phyloP scores from a whole-genome alignment of 2,113 vertebrate genomes.

The Hirundichthys speculiger region DNA sequence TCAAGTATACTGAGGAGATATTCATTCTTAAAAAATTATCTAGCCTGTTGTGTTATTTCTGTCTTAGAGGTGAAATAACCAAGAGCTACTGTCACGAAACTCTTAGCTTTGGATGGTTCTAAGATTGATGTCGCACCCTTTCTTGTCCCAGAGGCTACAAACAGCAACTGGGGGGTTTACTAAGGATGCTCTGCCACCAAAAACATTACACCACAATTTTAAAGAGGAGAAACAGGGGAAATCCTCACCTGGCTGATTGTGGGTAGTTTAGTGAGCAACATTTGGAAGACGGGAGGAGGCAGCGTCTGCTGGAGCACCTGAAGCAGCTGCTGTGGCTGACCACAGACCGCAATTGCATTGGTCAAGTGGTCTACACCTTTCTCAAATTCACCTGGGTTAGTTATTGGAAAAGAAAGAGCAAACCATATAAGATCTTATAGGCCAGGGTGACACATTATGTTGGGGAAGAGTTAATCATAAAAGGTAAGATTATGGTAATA shows the following conservation, averaged over 20 bases:
- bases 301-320: constrained; percentile 97
- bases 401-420: neutral
- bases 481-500: no score
- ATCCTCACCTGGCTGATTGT: constrained; percentile 84
- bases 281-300: constrained; percentile 96
- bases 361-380: constrained; percentile 97
- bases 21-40: neutral
- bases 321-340: constrained; percentile 95
- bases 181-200: constrained; percentile 62
- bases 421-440: no score
- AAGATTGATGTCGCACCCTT: constrained; percentile 78
- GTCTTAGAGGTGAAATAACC: constrained; percentile 81
- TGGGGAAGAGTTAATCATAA: no score
- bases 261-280: constrained; percentile 96
- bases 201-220: neutral
- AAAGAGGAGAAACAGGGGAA: neutral
- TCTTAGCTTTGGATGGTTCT: constrained; percentile 78
- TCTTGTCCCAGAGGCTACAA: constrained; percentile 75
- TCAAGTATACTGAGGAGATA: neutral
- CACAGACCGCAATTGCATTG: constrained; percentile 96
- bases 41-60: constrained; percentile 46
- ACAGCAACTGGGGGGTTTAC: constrained; percentile 70
- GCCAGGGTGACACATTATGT: no score
- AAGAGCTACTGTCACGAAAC: constrained; percentile 51
- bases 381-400: constrained; percentile 57